Evolutionary conservation across 2,113 vertebrate species (phyloP).

Genomic region (Ochotona curzoniae): DNA sequence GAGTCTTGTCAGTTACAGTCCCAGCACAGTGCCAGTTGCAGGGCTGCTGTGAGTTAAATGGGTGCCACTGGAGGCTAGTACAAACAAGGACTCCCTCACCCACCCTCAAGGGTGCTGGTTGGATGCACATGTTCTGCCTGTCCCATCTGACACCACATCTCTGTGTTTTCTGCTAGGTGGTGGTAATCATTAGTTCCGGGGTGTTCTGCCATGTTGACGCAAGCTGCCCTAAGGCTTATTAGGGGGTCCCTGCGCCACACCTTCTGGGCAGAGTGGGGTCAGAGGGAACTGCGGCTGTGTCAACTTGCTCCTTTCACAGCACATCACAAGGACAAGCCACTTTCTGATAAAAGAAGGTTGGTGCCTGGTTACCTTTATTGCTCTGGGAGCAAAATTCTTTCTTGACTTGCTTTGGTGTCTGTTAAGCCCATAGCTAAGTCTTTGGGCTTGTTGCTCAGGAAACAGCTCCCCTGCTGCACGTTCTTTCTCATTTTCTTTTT

Average conservation of each 20-base stretch:
- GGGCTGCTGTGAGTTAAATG: background rate
- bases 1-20: background rate
- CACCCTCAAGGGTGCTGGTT: background rate
- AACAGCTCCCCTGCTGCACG: background rate
- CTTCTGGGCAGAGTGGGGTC: slow-evolving; percentile 79
- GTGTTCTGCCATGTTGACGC: slow-evolving; percentile 82
- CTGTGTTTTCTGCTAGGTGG: slow-evolving; percentile 77
- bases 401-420: background rate
- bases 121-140: background rate
- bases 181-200: slow-evolving; percentile 72
- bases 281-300: slow-evolving; percentile 77
- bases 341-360: slow-evolving; percentile 87
- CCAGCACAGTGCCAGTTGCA: background rate
- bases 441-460: slow-evolving; percentile 25
- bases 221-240: slow-evolving; percentile 79
- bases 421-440: background rate
- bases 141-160: slow-evolving; percentile 68
- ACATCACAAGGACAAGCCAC: slow-evolving; percentile 82
- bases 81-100: background rate
- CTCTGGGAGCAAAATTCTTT: slow-evolving; percentile 61
- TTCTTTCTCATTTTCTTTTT: slow-evolving; percentile 35
- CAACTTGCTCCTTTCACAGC: slow-evolving; percentile 77
- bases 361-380: slow-evolving; percentile 78
- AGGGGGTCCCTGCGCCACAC: slow-evolving; percentile 77
- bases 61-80: background rate